Conservation (phyloP, 2,797 vertebrate genomes). For the Myotis myotis region DNA sequence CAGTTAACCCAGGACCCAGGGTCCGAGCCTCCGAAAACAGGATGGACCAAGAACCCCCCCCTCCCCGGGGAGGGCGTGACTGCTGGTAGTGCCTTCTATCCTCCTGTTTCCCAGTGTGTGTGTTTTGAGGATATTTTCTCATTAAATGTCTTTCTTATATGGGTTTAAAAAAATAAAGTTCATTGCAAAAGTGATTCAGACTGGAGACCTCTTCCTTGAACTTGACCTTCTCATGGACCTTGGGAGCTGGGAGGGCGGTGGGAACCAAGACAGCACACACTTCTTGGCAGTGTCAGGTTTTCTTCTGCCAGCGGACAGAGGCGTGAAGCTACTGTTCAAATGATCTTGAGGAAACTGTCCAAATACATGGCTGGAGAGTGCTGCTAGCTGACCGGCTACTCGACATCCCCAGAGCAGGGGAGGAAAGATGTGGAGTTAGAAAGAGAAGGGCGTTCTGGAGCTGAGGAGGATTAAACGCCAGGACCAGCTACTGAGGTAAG, state of each 20-base stretch:
- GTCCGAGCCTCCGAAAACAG: background rate
- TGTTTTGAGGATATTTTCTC: conserved; percentile 68
- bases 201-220: background rate
- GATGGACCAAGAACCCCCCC: background rate
- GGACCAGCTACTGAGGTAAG: background rate
- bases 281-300: background rate
- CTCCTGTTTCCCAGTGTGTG: conserved; percentile 63
- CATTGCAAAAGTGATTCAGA: conserved; percentile 73
- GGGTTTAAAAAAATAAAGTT: conserved; percentile 78
- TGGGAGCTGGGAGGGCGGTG: background rate
- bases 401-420: background rate
- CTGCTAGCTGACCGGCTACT: background rate
- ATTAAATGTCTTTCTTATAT: conserved; percentile 71
- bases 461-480: background rate
- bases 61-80: conserved; percentile 65
- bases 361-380: background rate
- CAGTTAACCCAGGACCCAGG: conserved; percentile 48
- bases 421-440: background rate
- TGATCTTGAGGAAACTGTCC: background rate
- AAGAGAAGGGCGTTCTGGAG: background rate
- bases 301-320: background rate
- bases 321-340: background rate
- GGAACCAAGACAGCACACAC: fast-evolving
- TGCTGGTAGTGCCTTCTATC: conserved; percentile 85
- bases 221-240: background rate